Evolutionary conservation across 2,797 vertebrate species (phyloP), one percentile per base, ranked within the genome.

Genomic region (Pygocentrus nattereri): DNA sequence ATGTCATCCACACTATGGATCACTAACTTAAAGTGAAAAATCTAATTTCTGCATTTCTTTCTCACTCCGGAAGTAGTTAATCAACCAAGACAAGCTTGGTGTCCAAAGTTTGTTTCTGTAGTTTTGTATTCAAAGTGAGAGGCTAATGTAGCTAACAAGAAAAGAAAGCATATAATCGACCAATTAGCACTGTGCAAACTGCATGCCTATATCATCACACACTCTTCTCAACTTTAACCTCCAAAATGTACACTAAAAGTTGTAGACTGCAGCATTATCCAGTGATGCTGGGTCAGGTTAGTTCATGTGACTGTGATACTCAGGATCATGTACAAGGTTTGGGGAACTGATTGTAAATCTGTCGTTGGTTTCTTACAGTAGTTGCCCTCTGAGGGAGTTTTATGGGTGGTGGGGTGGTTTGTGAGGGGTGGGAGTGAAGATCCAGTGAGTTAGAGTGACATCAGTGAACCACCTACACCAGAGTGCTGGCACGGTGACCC

Each of bases 401-500:
- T 8, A 30, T 71, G 25, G 47, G 27, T 23, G n/a, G 2, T 7
- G 21, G 19, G 0, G 21, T 41, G 12, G 23, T 69, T 47, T 15
- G 15, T 25, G 12, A 6, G 23, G 67, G 21, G 4, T n/a, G 38
- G 67, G 41, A 27, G 15, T 30, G 69, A 25, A 2, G 27, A 31
- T 31, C 27, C 8, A 6, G 41, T 71, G 47, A 71, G 47, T 16
- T 80, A 56, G 23, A 16, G 38, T 68, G 49, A 85, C 72, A 59
- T 81, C 49, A 61, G 52, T n/a, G 21, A 50, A 64, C 86, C 87
- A 49, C 72, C 79, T 70, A 79, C 68, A 64, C 80, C 81, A 61
- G 79, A 74, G 38, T 44, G 47, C 76, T 88, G 87, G 85, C 89
- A 75, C 69, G 61, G 3, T 49, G 54, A 71, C 74, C 52, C 65